A percentile compares a stretch with the other conserved stretches of the same genome.
Conservation (phyloP, 2,888 invertebrate genomes). For the Drosophila niveifrons region DNA sequence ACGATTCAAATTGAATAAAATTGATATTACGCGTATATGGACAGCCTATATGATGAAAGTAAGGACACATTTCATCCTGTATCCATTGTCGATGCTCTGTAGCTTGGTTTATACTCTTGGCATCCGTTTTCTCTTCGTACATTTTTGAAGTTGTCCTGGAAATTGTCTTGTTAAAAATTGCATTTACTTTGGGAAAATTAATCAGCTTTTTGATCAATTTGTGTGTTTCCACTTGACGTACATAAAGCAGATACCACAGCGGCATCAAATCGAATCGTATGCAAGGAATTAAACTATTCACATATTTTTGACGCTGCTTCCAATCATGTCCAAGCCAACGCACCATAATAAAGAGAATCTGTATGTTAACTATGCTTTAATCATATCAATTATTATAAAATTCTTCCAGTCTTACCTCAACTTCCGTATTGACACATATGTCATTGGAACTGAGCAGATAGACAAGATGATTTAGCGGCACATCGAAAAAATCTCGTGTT, state of each 20-base stretch:
- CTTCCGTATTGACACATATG: slow-evolving; percentile 90
- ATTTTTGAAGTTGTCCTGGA: slow-evolving; percentile 49
- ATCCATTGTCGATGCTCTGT: slow-evolving; percentile 58
- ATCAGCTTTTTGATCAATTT: slow-evolving; percentile 86
- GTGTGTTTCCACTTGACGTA: slow-evolving; percentile 49
- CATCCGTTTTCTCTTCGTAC: slow-evolving; percentile 34
- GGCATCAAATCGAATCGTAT: slow-evolving; percentile 91
- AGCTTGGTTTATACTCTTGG: background rate
- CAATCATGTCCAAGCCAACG: slow-evolving; percentile 92
- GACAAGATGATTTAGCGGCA: slow-evolving; percentile 89
- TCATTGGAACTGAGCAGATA: slow-evolving; percentile 89
- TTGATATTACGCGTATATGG: slow-evolving; percentile 53
- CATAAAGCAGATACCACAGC: slow-evolving; percentile 92
- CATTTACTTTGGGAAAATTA: slow-evolving; percentile 89
- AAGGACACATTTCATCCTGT: slow-evolving; percentile 52
- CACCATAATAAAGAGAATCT: slow-evolving; percentile 92
- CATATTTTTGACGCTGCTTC: slow-evolving; percentile 87
- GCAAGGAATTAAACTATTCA: slow-evolving; percentile 89
- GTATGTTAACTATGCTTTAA: slow-evolving; percentile 33
- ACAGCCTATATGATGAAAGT: slow-evolving; percentile 51
- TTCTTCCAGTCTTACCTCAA: slow-evolving; percentile 61
- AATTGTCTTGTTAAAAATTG: slow-evolving; percentile 87
- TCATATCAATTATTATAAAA: too few relatives aligned
- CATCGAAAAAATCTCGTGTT: slow-evolving; percentile 89
- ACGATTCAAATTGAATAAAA: slow-evolving; percentile 69